Conservation (phyloP, 2,888 invertebrate species). For the Morpho deidamia region DNA sequence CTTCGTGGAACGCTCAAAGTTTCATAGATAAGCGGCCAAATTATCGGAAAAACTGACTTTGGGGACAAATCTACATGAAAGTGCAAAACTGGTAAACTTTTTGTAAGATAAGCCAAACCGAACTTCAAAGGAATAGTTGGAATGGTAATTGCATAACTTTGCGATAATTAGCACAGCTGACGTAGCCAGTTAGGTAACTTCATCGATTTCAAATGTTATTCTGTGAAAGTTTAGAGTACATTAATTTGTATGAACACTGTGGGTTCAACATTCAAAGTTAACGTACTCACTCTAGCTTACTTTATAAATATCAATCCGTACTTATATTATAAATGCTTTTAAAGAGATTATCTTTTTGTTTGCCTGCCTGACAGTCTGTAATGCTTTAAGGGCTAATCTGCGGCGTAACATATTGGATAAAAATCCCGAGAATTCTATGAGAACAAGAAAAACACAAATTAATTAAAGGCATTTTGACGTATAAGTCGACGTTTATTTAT, state of each 20-base stretch:
- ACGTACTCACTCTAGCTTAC: too few relatives aligned
- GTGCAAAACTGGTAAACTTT: slow-evolving; percentile 17
- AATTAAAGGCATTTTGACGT: too few relatives aligned
- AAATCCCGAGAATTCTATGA: too few relatives aligned
- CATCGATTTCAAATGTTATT: slow-evolving; percentile 20
- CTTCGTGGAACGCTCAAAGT: slow-evolving; percentile 2
- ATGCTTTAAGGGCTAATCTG: too few relatives aligned
- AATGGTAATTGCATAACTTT: slow-evolving; percentile 24
- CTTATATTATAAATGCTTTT: too few relatives aligned
- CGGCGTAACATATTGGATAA: too few relatives aligned
- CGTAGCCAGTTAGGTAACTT: slow-evolving; percentile 14
- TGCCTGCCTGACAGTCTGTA: too few relatives aligned
- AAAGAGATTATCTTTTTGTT: too few relatives aligned
- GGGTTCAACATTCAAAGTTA: background rate
- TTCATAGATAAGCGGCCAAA: slow-evolving; percentile 4
- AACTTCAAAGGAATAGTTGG: slow-evolving; percentile 22
- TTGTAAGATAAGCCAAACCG: slow-evolving; percentile 22
- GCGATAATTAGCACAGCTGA: slow-evolving; percentile 24
- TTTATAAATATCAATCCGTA: too few relatives aligned
- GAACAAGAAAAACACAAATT: too few relatives aligned
- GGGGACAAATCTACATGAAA: slow-evolving; percentile 18
- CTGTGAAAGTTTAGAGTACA: slow-evolving; percentile 14
- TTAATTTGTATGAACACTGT: slow-evolving; percentile 3
- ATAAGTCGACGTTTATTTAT: too few relatives aligned
- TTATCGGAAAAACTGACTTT: slow-evolving; percentile 8